phyloP scores from a whole-genome alignment of 2,888 invertebrate genomes.

The Minunthozetes semirufus region DNA sequence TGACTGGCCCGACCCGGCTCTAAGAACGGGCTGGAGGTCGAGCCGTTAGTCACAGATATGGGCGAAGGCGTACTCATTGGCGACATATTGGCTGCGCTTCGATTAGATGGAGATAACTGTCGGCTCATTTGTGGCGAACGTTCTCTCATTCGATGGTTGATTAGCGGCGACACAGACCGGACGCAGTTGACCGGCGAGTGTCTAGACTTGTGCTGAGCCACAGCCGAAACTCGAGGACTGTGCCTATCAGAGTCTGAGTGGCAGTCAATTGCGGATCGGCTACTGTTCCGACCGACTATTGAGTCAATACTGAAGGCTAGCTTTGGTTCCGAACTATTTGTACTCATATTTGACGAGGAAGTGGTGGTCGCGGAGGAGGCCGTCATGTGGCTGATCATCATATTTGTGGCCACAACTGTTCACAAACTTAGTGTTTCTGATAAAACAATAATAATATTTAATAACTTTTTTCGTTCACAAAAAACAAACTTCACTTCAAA shows the following conservation, averaged over 20 bases:
- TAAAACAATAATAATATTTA: too few species aligned
- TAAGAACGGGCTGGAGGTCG: not conserved
- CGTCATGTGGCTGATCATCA: not conserved
- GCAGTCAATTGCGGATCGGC: not conserved
- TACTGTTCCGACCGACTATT: slow-evolving; percentile 4
- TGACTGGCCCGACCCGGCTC: not conserved
- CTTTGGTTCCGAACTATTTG: not conserved
- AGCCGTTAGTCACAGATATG: not conserved
- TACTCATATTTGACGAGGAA: not conserved
- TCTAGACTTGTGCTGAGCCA: not conserved
- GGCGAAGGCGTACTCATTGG: not conserved
- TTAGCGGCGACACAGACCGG: not conserved
- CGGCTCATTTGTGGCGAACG: not conserved
- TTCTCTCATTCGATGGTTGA: not conserved
- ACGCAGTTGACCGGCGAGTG: not conserved
- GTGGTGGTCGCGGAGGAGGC: not conserved
- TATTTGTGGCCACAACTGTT: too few species aligned
- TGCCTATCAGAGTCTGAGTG: not conserved
- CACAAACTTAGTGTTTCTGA: too few species aligned
- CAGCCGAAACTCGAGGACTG: not conserved
- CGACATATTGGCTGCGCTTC: not conserved
- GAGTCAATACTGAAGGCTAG: slow-evolving; percentile 19
- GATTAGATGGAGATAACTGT: not conserved
- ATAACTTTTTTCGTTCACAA: too few species aligned
- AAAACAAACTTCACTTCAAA: too few species aligned